Evolutionary conservation across 2,113 vertebrate species (phyloP).

Genomic region (Eptesicus fuscus): DNA sequence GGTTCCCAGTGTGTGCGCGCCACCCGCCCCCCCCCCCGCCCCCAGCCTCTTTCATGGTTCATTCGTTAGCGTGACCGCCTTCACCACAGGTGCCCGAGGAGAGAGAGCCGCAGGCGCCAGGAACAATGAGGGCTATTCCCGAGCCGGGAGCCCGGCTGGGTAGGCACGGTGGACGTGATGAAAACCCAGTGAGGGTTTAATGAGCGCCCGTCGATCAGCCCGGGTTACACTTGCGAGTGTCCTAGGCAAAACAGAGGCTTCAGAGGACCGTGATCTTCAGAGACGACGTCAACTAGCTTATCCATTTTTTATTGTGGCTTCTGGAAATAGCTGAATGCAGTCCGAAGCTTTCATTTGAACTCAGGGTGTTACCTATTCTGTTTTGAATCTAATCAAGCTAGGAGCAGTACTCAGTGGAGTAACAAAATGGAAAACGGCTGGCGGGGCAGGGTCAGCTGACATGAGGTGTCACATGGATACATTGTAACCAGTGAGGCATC

Average conservation of each 20-base stretch:
- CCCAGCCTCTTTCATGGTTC: not conserved
- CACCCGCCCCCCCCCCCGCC: accelerated
- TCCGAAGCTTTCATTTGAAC: not conserved
- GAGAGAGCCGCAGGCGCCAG: not conserved
- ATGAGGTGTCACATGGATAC: too few species aligned
- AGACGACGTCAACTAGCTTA: not conserved
- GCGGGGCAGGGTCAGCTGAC: not conserved
- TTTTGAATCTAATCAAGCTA: not conserved
- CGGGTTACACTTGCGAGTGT: not conserved
- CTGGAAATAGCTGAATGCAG: not conserved
- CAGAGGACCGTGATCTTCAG: not conserved
- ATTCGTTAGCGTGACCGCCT: too few species aligned
- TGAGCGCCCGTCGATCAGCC: not conserved
- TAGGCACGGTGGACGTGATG: not conserved
- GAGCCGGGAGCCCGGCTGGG: not conserved
- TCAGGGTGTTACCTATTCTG: not conserved
- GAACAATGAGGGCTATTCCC: not conserved
- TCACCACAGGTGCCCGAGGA: not conserved
- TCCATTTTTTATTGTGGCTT: not conserved
- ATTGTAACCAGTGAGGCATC: too few species aligned
- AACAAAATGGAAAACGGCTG: not conserved
- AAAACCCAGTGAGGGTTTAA: not conserved
- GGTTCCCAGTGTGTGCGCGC: not conserved
- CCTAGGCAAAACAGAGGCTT: not conserved
- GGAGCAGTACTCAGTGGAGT: not conserved